Evolutionary conservation across 2,113 vertebrate species (phyloP).

Genomic region (Melanerpes aurifrons): DNA sequence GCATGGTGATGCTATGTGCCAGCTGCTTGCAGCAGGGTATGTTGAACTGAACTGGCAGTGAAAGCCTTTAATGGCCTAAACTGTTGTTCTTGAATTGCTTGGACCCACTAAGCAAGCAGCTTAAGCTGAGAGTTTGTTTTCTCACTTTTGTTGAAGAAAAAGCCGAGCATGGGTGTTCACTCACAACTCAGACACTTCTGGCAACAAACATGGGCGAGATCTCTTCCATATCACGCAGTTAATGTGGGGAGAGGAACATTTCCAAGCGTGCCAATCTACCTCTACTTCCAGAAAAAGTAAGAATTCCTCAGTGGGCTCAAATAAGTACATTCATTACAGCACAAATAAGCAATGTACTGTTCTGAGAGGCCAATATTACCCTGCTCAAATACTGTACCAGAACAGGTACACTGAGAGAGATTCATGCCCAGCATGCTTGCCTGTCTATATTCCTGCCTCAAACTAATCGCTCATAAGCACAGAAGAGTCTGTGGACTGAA

Average conservation of each 20-base stretch:
- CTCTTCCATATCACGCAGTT: background rate
- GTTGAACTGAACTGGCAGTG: conserved; percentile 40
- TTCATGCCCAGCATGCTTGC: background rate
- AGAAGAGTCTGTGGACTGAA: background rate
- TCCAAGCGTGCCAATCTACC: background rate
- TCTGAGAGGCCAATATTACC: background rate
- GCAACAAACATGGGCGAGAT: background rate
- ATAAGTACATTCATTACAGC: background rate
- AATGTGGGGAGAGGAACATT: background rate
- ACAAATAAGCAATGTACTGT: background rate
- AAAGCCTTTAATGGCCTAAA: background rate
- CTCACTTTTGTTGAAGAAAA: background rate
- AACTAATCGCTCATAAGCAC: background rate
- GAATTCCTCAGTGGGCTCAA: background rate
- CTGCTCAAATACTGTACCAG: background rate
- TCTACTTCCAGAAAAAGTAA: background rate
- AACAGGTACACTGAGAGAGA: background rate
- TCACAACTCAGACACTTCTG: background rate
- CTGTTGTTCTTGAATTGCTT: background rate
- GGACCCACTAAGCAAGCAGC: background rate
- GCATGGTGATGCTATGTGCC: conserved; percentile 38
- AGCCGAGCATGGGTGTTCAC: background rate
- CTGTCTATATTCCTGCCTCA: background rate
- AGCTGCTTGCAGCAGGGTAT: conserved; percentile 43
- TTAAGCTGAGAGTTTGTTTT: background rate